Percentiles rank a stretch among this genome's conserved stretches.
phyloP scores from a whole-genome alignment of 1,140 invertebrate genomes.

The Bombus superbus region DNA sequence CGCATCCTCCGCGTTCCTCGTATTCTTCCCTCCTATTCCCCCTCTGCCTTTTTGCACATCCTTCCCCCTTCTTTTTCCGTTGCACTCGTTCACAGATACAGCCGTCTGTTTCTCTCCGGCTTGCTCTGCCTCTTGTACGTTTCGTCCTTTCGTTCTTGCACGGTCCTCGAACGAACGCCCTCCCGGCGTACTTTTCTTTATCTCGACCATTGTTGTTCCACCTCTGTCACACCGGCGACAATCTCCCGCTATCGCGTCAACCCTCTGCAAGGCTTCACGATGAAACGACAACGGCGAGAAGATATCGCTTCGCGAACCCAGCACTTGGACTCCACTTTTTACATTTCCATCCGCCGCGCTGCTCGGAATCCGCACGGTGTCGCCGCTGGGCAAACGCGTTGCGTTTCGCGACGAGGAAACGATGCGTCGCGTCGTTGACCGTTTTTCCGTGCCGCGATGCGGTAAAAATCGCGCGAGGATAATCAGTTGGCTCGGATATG shows the following conservation, averaged over 20 bases:
- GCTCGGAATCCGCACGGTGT: not conserved
- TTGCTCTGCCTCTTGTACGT: not conserved
- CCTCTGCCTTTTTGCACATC: not conserved
- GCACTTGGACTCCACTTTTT: slow-evolving; percentile 3
- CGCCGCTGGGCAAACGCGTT: not conserved
- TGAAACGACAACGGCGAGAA: slow-evolving; percentile 13
- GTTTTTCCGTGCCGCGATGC: not conserved
- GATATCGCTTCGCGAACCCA: slow-evolving; percentile 8
- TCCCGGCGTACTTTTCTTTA: not conserved
- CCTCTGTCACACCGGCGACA: not conserved
- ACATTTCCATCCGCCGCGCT: not conserved
- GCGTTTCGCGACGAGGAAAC: not conserved
- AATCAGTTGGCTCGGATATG: not conserved
- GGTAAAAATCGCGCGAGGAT: not conserved
- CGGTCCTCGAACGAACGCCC: not conserved
- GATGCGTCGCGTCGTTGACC: not conserved
- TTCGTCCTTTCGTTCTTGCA: slow-evolving; percentile 6
- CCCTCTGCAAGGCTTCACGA: not conserved
- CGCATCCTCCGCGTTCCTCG: not conserved
- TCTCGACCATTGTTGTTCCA: slow-evolving; percentile 12
- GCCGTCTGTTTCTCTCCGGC: not conserved
- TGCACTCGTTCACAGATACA: not conserved
- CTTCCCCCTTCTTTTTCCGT: not conserved
- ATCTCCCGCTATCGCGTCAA: slow-evolving; percentile 4
- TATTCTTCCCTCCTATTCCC: not conserved